These are phyloP conservation scores for Hymenochirus boettgeri DNA, from an alignment of 2,113 vertebrate species.

Conservation along the genomic window DNA sequence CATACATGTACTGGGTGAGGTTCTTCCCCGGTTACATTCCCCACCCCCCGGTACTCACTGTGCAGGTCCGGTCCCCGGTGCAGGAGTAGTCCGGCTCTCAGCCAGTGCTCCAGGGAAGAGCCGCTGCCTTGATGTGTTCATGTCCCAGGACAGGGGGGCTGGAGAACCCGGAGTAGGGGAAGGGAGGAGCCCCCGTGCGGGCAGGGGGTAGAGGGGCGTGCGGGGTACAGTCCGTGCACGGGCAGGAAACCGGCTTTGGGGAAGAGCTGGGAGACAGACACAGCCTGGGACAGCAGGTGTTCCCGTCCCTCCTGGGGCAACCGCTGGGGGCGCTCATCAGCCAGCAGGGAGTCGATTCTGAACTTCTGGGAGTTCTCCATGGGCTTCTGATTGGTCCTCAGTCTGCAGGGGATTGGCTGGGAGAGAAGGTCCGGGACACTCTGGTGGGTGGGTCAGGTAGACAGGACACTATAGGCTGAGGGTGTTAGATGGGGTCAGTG, in stretches of 20 bases:
- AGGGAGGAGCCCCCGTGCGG: conserved; percentile 58
- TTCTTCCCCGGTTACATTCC: too few relatives aligned
- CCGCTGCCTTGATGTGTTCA: conserved; percentile 68
- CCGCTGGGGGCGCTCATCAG: conserved; percentile 54
- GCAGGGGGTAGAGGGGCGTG: conserved; percentile 58
- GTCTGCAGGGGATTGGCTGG: too few relatives aligned
- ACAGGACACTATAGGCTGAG: too few relatives aligned
- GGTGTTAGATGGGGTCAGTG: too few relatives aligned
- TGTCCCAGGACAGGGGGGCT: conserved; percentile 61
- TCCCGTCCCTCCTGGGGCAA: conserved; percentile 46
- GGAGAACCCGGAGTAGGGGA: conserved; percentile 58
- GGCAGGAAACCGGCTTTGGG: conserved; percentile 55
- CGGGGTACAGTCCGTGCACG: conserved; percentile 57
- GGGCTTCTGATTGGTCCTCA: conserved; percentile 13
- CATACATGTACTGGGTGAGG: too few relatives aligned
- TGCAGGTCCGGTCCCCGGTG: conserved; percentile 58
- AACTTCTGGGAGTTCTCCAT: conserved; percentile 76
- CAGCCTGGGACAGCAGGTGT: conserved; percentile 45
- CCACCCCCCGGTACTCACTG: neutral
- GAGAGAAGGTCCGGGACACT: neutral
- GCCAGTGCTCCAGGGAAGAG: conserved; percentile 70
- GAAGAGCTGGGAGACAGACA: conserved; percentile 53
- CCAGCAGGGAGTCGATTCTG: conserved; percentile 71
- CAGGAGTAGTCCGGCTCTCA: conserved; percentile 66
- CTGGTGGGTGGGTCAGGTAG: neutral